Evolutionary conservation across 35 echinoderm and acorn worm genomes (phyloP), one percentile per base, ranked within the genome.

Genomic region (Apostichopus parvimensis): DNA sequence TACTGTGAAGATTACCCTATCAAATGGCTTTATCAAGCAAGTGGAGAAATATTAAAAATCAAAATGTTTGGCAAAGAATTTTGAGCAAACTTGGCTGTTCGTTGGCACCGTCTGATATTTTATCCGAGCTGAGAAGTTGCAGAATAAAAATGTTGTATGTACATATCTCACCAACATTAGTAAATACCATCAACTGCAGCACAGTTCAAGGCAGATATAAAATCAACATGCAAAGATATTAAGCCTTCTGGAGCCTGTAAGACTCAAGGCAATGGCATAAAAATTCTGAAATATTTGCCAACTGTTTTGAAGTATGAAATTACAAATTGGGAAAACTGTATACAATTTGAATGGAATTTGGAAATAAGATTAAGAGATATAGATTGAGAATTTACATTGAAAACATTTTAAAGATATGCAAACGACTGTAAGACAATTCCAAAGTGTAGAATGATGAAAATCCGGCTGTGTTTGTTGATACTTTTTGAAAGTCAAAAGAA

Each of bases 1-100:
- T 73, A 73, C 11, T 73, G 70, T 17, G 6, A 23, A 83, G 80
- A 83, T 57, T 83, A 57, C 17, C 14, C 57, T 83, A 83, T 83
- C 55, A 17, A 54, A 83, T 83, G 54, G 23, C 55, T 83, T 83
- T 83, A 58, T 57, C 18, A 23, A 45, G 80, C 57, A 21, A 83
- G 55, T 61, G 18, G n/a, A 21, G 18, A 21, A 15, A 73, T 73
- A 73, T n/a, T 10, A 21, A 75, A 75, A 20, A 75, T 75, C 7
- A n/a, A 1, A 20, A 75, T 12, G 12, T 61, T 12, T 61, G 15
- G 71, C 6, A 75, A 75, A 18, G 20, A 75, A 22, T 75, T 75
- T 75, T 6, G 6, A 75, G 20, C 71, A 75, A 75, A 20, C 22
- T 75, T 12, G 58, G 17, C 64, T 68, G 11, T 68, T 68, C 11